Evolutionary conservation across 2,888 invertebrate species (phyloP).

Genomic region (Nineta flava): DNA sequence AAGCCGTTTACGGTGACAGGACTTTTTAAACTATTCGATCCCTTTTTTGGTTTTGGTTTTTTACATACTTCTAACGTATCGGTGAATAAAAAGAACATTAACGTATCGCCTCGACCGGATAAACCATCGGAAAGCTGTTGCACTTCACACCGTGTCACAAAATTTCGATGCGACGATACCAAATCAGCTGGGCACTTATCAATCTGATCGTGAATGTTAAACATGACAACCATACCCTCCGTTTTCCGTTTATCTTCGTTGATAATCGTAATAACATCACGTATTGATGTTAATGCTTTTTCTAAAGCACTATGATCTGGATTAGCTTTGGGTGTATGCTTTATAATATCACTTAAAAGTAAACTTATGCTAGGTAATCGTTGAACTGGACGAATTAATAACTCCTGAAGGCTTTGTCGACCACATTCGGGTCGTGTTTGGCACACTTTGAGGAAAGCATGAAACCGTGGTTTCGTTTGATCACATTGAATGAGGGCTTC

Average conservation of each 20-base stretch:
- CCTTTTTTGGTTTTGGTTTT: conserved; percentile 60
- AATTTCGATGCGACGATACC: conserved; percentile 82
- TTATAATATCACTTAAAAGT: conserved; percentile 83
- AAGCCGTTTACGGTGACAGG: conserved; percentile 43
- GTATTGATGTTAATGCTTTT: conserved; percentile 71
- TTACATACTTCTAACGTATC: conserved; percentile 89
- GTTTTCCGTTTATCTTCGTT: conserved; percentile 96
- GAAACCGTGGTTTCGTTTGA: conserved; percentile 85
- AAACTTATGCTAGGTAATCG: conserved; percentile 91
- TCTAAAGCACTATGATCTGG: conserved; percentile 75
- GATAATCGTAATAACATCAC: conserved; percentile 89
- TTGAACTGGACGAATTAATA: conserved; percentile 95
- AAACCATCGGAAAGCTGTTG: conserved; percentile 72
- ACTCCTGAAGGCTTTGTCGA: conserved; percentile 85
- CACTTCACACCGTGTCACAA: conserved; percentile 77
- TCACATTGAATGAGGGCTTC: conserved; percentile 84
- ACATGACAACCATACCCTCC: conserved; percentile 89
- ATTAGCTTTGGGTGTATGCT: conserved; percentile 77
- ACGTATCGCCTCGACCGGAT: conserved; percentile 70
- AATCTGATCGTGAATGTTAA: conserved; percentile 95
- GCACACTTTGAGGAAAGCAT: conserved; percentile 93
- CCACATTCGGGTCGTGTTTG: conserved; percentile 92
- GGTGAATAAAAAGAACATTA: conserved; percentile 84
- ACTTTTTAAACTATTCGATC: conserved; percentile 50
- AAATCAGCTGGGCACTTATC: conserved; percentile 93